Percentiles rank a stretch among this genome's conserved stretches.
phyloP scores from a whole-genome alignment of 1,140 invertebrate genomes.

The Spodoptera litura region DNA sequence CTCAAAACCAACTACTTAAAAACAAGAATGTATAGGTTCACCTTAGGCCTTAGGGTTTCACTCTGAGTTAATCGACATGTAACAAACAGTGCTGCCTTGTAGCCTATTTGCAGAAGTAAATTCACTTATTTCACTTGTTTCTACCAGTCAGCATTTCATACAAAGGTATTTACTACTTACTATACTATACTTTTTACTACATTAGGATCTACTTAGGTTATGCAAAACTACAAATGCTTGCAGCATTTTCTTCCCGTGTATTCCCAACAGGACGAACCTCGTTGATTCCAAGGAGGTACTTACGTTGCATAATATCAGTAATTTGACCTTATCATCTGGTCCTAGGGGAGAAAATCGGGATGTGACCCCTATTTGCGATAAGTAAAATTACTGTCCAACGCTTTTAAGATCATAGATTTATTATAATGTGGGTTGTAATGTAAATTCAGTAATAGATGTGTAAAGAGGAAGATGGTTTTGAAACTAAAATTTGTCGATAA shows the following conservation, averaged over 20 bases:
- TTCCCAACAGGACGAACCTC: conserved; percentile 27
- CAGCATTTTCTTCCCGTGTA: conserved; percentile 22
- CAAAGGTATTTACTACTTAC: too few relatives aligned
- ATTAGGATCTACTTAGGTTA: not conserved
- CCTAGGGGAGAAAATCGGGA: conserved; percentile 60
- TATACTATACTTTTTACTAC: too few relatives aligned
- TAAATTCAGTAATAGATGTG: not conserved
- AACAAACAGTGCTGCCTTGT: too few relatives aligned
- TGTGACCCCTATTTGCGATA: conserved; percentile 50
- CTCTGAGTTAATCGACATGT: too few relatives aligned
- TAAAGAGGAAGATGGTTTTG: not conserved
- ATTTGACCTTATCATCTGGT: conserved; percentile 66
- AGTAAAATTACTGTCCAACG: conserved; percentile 56
- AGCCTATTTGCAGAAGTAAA: too few relatives aligned
- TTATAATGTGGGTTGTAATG: not conserved
- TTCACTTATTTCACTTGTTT: too few relatives aligned
- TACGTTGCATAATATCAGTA: conserved; percentile 66
- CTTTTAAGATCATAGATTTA: conserved; percentile 19
- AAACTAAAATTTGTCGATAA: too few relatives aligned
- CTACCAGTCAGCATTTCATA: too few relatives aligned
- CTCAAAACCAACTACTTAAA: too few relatives aligned
- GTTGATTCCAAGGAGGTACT: conserved; percentile 58
- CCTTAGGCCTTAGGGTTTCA: too few relatives aligned
- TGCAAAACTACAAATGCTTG: not conserved
- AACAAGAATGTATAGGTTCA: too few relatives aligned